Base-by-base conservation (phyloP, 2,888 invertebrate species). In the Phortica okadai region DNA sequence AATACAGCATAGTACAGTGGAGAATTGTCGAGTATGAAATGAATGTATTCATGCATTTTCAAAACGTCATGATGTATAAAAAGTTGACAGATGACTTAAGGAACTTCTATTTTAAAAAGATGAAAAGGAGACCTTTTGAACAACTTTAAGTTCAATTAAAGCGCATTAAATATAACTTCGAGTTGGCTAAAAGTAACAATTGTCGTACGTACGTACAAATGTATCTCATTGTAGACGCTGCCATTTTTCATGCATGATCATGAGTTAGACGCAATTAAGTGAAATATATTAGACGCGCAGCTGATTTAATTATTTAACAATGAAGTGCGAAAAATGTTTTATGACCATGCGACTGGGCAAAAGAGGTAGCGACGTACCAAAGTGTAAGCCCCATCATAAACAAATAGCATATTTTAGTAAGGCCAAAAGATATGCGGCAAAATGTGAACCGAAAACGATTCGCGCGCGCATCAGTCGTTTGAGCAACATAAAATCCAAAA, bases 231-330 rank as follows among this genome's bases (percentile, higher is more conserved):
- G 50, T 62, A 8, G 11, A 14, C 45, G 41, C 3, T 7, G 70
- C 50, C 82, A 77, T 78, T 80, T 82, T 78, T 80, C 79, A 78
- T 80, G 73, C 78, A 76, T 78, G 73, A 77, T 72, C 77, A 78
- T 75, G 75, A 76, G 77, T 79, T 79, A 78, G 75, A 81, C 78
- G 90, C 89, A 88, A 89, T 90, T 89, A 88, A 89, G 86, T 84
- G 84, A 85, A 88, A 90, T 85, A 90, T 88, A 89, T 89, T 90
- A 87, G 90, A 88, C 90, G 85, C 84, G 88, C 86, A 84, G 84
- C 89, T 88, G 89, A 89, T 90, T 89, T 90, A 90, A 89, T 89
- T 90, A 90, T 90, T 90, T 82, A 90, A 89, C 88, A 88, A 88
- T 89, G 89, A 88, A 89, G 83, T 88, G 76, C 78, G 80, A 78